Base-by-base conservation (phyloP, 2,113 vertebrate species). In the Ariopsis seemanni region DNA sequence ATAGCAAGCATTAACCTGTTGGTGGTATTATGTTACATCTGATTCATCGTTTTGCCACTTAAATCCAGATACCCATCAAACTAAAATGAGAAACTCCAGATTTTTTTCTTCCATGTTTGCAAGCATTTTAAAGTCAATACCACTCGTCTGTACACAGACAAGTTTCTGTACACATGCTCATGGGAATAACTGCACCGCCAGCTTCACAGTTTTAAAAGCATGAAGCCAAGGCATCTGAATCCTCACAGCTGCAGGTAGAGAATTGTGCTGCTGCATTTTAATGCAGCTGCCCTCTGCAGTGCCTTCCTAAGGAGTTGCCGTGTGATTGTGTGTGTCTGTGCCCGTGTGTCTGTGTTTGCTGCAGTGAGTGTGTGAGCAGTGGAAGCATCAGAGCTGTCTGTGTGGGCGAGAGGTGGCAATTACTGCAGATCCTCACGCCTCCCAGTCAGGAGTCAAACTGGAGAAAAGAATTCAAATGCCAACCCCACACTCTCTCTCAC, bases 321-420 rank as follows among this genome's bases (percentile, higher is more conserved):
- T 84, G 85, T 69, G 62, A 42, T 42, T 81, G 62, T 69, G 52
- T 48, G 77, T 82, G 53, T 63, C 27, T 82, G 50, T 57, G 82
- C 25, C 20, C 27, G 65, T 25, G 82, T 55, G 67, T 42, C 34
- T 71, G 72, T 87, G 48, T 58, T 77, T 85, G 34, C 75, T 77
- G 74, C 83, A 78, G 78, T 85, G 34, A 78, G 78, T 85, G 34
- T 75, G 67, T 88, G 81, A 89, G 86, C 34, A 82, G 83, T 87
- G 58, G 81, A 78, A 83, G 83, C 50, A 84, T 86, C 81, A 67
- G 87, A 85, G 89, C 79, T 87, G 85, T 83, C 86, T 88, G 89
- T 85, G 87, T 90, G 90, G 90, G 92, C 88, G 74, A 87, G 86
- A 88, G 81, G 86, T 89, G 86, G 89, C 88, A 91, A 91, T 92